Evolutionary conservation across 1,140 invertebrate genomes (phyloP).

Genomic region (Schlechtendalia chinensis): DNA sequence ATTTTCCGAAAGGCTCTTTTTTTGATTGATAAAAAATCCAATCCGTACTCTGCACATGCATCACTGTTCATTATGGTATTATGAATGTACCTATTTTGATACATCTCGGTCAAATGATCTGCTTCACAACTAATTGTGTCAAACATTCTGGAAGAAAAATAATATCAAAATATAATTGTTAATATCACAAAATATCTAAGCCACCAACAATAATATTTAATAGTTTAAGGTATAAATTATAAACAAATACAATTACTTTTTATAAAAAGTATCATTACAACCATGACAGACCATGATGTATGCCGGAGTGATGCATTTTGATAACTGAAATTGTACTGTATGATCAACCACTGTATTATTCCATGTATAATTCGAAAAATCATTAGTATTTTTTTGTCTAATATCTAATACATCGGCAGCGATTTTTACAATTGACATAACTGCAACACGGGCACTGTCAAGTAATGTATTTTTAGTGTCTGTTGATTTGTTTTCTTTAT

Average conservation of each 20-base stretch:
- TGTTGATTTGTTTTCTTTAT: slow-evolving; percentile 58
- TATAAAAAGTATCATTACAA: slow-evolving; percentile 62
- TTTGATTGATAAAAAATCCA: slow-evolving; percentile 61
- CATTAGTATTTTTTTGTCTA: slow-evolving; percentile 54
- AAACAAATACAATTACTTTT: slow-evolving; percentile 50
- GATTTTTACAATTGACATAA: slow-evolving; percentile 84
- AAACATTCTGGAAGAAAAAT: slow-evolving; percentile 63
- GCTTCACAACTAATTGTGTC: slow-evolving; percentile 67
- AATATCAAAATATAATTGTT: slow-evolving; percentile 1
- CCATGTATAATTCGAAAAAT: slow-evolving; percentile 16
- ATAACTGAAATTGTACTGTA: background rate
- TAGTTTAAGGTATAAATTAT: too few relatives aligned
- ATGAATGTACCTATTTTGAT: slow-evolving; percentile 60
- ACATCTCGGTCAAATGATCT: slow-evolving; percentile 60
- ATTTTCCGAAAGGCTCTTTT: slow-evolving; percentile 55
- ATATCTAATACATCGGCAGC: slow-evolving; percentile 75
- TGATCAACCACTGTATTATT: background rate
- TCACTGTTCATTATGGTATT: slow-evolving; percentile 61
- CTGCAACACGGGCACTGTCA: slow-evolving; percentile 78
- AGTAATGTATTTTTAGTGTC: slow-evolving; percentile 68
- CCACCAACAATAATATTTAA: too few relatives aligned
- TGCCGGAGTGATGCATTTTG: slow-evolving; percentile 63
- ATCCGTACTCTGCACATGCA: slow-evolving; percentile 62
- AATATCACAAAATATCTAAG: slow-evolving; percentile 1
- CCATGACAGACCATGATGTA: slow-evolving; percentile 70